These are phyloP conservation scores for Sarcophaga bullata DNA, from an alignment of 1,140 invertebrate species.

Conservation along the genomic window DNA sequence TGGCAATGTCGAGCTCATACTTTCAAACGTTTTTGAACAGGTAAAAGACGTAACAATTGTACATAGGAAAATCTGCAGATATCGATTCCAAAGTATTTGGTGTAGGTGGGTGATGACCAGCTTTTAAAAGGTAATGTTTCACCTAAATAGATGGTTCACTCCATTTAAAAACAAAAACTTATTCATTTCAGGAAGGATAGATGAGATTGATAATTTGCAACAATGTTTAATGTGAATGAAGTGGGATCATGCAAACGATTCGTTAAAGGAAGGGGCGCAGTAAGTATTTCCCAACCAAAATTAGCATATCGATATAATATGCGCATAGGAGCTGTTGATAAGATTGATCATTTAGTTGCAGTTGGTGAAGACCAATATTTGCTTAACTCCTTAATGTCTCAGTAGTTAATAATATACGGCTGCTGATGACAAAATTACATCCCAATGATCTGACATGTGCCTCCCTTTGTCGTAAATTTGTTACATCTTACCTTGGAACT, in stretches of 20 bases:
- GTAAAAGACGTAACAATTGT: too few species aligned
- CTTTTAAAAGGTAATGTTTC: too few species aligned
- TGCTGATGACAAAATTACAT: neutral
- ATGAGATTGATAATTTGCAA: neutral
- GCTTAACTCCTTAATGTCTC: neutral
- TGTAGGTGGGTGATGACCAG: too few species aligned
- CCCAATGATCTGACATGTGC: neutral
- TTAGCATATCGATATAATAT: neutral
- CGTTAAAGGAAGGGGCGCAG: neutral
- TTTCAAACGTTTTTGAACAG: too few species aligned
- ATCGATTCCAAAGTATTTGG: too few species aligned
- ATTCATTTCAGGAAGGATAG: too few species aligned
- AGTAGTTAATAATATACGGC: neutral
- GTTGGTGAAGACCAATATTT: slow-evolving; percentile 1
- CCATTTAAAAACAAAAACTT: too few species aligned
- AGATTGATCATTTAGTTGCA: neutral
- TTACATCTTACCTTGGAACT: too few species aligned
- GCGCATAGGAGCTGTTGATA: neutral
- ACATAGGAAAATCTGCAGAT: too few species aligned
- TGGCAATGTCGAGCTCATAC: too few species aligned
- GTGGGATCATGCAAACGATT: neutral
- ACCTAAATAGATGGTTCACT: too few species aligned
- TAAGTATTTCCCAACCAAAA: neutral
- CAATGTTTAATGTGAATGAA: neutral
- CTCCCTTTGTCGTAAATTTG: neutral